Evolutionary conservation across 1,140 invertebrate genomes (phyloP).

Genomic region (Ooceraea biroi): DNA sequence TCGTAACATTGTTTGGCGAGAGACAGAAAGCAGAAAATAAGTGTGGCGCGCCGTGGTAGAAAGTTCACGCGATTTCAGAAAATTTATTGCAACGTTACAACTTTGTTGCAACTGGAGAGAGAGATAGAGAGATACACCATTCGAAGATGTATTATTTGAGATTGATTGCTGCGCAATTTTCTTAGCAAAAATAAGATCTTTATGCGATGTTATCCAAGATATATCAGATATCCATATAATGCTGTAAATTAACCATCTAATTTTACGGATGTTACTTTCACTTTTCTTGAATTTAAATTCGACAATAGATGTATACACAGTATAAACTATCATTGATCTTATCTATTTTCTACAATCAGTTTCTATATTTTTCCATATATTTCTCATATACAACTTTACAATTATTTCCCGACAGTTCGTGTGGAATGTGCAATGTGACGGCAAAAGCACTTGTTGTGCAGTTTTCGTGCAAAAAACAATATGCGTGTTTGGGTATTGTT

Average conservation of each 20-base stretch:
- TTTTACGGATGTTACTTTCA: not conserved
- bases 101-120: conserved; percentile 1
- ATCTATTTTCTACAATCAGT: not conserved
- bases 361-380: conserved; percentile 11
- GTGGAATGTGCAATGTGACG: conserved; percentile 23
- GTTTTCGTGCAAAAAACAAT: conserved; percentile 29
- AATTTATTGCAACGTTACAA: not conserved
- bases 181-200: not conserved
- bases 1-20: conserved; percentile 20
- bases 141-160: not conserved
- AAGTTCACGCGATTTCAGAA: conserved; percentile 27
- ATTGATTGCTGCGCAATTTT: conserved; percentile 8
- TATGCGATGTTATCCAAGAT: not conserved
- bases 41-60: not conserved
- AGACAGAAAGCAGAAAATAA: conserved; percentile 57
- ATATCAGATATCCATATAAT: conserved; percentile 9
- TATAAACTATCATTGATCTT: not conserved
- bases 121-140: too few relatives aligned
- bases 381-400: not conserved
- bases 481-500: conserved; percentile 7
- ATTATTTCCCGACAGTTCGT: conserved; percentile 1
- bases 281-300: not conserved
- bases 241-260: not conserved
- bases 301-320: too few relatives aligned
- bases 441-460: conserved; percentile 14